Base-by-base conservation (phyloP, 2,888 invertebrate species). In the Rhyacophila evoluta region DNA sequence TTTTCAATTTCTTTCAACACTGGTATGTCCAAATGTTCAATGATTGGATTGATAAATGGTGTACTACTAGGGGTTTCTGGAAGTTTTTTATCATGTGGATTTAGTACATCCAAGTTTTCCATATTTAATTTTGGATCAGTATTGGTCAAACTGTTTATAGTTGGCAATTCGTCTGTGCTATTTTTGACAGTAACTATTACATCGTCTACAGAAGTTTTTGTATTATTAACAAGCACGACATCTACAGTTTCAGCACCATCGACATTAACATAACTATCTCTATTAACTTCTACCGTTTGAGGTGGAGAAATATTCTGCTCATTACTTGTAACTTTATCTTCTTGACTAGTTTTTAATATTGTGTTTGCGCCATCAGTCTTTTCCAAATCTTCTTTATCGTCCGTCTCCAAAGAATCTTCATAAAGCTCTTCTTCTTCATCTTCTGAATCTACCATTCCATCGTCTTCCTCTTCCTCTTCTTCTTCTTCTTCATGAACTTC, bases 361-460 rank as follows among this genome's bases (percentile, higher is more conserved):
- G 37, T 71, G 11, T 76, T 73, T 28, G 67, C 70, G 15, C 67
- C 75, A 15, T 77, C 55, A 55, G 55, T 55, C 55, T 55, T 36
- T 12, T 55, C 74, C 68, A 77, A 38, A 11, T 81, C 81, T n/a
- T 77, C 74, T 11, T 77, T 69, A 1, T 83, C 79, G 1, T 79
- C 81, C 41, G 82, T 77, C 33, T 82, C 83, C 36, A 83, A 82
- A 12, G 82, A 75, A 27, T 83, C 82, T 36, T 55, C 55, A 1
- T 83, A 81, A 19, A 83, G 81, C 6, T 83, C 83, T 10, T 83
- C 83, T 19, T 80, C 83, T 19, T 84, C 83, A 1, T 84, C 83
- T 29, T 85, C 84, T 2, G 85, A 84, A 77, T 84, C 85, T 8
- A 55, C 55, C 12, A 12, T 55, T 55, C 10, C 55, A 8, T 55